Evolutionary conservation across 2,888 invertebrate genomes (phyloP).

Genomic region (Stegophylla sp.): DNA sequence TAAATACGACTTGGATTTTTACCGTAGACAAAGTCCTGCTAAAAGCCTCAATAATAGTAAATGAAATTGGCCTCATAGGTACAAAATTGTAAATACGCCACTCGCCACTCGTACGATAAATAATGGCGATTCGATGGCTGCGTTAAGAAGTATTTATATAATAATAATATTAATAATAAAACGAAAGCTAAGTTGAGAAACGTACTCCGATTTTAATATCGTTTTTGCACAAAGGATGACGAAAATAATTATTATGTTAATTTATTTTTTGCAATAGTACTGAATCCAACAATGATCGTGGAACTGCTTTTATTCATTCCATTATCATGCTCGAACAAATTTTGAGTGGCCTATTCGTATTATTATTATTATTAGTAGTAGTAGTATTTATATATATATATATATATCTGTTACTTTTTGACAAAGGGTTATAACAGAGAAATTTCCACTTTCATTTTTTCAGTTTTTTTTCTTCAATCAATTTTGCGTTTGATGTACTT

Average conservation of each 20-base stretch:
- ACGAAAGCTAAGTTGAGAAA: neutral
- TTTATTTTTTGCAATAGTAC: neutral
- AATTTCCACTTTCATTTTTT: neutral
- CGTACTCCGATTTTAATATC: neutral
- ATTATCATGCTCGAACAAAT: neutral
- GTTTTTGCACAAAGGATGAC: neutral
- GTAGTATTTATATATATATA: no score
- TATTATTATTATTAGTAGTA: neutral
- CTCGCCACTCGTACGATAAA: no score
- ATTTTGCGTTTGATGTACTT: conserved; percentile 23
- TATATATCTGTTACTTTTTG: neutral
- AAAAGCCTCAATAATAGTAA: no score
- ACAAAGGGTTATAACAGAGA: conserved; percentile 9
- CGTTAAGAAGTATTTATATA: no score
- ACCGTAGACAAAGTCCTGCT: no score
- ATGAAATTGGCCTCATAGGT: no score
- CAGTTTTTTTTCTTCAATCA: conserved; percentile 1
- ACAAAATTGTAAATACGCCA: no score
- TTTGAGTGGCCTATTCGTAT: neutral
- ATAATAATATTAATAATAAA: no score
- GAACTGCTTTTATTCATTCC: neutral
- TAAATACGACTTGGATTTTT: no score
- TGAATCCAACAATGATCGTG: neutral
- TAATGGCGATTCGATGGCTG: no score
- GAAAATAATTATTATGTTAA: neutral